Percentiles rank a stretch among this genome's conserved stretches.
Conservation (phyloP, 2,888 invertebrate species). For the Zaprionus lineosus region DNA sequence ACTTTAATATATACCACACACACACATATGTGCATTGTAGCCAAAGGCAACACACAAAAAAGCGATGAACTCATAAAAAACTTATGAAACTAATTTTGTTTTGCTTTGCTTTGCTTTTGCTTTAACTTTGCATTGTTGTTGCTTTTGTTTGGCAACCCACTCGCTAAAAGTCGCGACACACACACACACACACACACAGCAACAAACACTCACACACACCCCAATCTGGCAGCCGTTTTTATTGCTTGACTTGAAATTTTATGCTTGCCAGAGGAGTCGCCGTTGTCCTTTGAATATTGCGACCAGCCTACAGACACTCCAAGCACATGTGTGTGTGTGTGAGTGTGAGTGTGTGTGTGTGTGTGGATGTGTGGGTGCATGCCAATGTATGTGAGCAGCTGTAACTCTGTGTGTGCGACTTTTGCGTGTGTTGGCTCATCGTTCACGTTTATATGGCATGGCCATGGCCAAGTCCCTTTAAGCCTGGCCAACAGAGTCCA, state of each 20-base stretch:
- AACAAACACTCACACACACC: conserved; percentile 7
- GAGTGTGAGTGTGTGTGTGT: conserved; percentile 7
- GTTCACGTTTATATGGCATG: conserved; percentile 51
- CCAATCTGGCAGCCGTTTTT: conserved; percentile 40
- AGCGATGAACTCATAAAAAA: conserved; percentile 79
- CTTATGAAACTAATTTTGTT: conserved; percentile 78
- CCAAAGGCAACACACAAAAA: conserved; percentile 56
- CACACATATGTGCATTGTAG: conserved; percentile 3
- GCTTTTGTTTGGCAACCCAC: conserved; percentile 56
- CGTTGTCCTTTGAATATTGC: conserved; percentile 65
- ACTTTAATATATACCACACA: neutral
- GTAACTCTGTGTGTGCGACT: conserved; percentile 9
- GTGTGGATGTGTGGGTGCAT: neutral
- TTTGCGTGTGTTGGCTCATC: conserved; percentile 55
- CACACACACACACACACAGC: conserved; percentile 22
- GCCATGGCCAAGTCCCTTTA: conserved; percentile 15
- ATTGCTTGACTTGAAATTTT: conserved; percentile 56
- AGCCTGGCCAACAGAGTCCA: conserved; percentile 32
- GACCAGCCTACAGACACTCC: conserved; percentile 48
- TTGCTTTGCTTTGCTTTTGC: conserved; percentile 70
- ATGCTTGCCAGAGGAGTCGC: conserved; percentile 53
- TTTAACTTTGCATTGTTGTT: conserved; percentile 57
- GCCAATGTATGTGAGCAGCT: no score
- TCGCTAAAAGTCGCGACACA: conserved; percentile 46
- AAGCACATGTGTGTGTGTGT: neutral